A percentile compares a stretch with the other conserved stretches of the same genome.
Conservation (phyloP, 2,888 invertebrate genomes). For the Zonitis immaculata region DNA sequence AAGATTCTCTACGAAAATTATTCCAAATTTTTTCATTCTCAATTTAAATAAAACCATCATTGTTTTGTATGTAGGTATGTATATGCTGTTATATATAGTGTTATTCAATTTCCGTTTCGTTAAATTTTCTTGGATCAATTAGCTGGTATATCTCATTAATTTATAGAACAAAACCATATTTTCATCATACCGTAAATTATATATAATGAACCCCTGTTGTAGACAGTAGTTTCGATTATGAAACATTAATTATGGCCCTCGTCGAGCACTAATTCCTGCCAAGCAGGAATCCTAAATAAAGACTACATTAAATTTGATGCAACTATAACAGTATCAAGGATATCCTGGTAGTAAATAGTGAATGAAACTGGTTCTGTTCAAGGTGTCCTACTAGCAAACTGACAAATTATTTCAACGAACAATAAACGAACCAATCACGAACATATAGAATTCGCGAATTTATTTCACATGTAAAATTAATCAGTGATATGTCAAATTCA, state of each 20-base stretch:
- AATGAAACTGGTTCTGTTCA: slow-evolving; percentile 7
- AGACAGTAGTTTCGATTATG: slow-evolving; percentile 48
- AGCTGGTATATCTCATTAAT: not conserved
- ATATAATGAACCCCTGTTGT: slow-evolving; percentile 45
- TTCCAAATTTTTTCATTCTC: too few relatives aligned
- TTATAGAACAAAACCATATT: slow-evolving; percentile 30
- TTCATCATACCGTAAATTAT: slow-evolving; percentile 40
- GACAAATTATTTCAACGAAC: not conserved
- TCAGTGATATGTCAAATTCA: not conserved
- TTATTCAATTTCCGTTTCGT: not conserved
- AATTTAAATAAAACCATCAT: too few relatives aligned
- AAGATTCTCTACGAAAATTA: too few relatives aligned
- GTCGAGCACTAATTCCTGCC: slow-evolving; percentile 32
- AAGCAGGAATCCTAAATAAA: slow-evolving; percentile 36
- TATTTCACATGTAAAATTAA: not conserved
- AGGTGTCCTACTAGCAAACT: not conserved
- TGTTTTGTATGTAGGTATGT: too few relatives aligned
- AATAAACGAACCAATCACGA: not conserved
- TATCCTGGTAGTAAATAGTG: slow-evolving; percentile 17
- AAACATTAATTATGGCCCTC: slow-evolving; percentile 44
- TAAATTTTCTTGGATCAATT: not conserved
- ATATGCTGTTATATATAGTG: too few relatives aligned
- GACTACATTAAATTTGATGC: slow-evolving; percentile 43
- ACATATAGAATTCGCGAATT: not conserved
- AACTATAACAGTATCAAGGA: slow-evolving; percentile 20